These are phyloP conservation scores for Indicator indicator DNA, from an alignment of 2,113 vertebrate genomes.

Conservation along the genomic window DNA sequence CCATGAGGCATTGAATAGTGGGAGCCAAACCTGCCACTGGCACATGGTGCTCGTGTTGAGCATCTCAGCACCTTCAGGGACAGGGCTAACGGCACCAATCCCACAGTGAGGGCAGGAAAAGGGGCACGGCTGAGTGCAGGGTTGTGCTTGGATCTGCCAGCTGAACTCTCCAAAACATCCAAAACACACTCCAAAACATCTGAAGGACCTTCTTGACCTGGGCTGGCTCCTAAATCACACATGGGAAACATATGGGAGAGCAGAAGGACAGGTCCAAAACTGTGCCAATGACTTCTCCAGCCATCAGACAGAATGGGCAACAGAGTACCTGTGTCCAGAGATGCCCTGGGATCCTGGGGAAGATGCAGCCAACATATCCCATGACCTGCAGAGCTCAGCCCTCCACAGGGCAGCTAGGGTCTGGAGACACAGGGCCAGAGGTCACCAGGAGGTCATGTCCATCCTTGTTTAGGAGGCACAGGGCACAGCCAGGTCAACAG, in stretches of 20 bases:
- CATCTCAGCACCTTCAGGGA: not conserved
- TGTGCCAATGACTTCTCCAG: not conserved
- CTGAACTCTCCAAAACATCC: not conserved
- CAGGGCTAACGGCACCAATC: too few species aligned
- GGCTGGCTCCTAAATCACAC: not conserved
- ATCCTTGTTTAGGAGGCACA: fast-evolving
- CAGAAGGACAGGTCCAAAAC: not conserved
- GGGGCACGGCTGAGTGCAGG: not conserved
- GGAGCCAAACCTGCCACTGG: not conserved
- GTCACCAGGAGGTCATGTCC: not conserved
- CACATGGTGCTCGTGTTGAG: fast-evolving
- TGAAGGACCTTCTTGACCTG: fast-evolving
- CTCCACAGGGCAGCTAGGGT: not conserved
- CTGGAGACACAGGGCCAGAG: not conserved
- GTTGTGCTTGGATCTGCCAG: not conserved
- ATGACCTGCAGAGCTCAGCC: not conserved
- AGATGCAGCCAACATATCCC: not conserved
- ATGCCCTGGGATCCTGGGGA: not conserved
- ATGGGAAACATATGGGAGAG: not conserved
- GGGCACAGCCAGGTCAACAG: fast-evolving
- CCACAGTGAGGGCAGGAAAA: fast-evolving
- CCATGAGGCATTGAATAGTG: fast-evolving
- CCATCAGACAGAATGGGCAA: fast-evolving
- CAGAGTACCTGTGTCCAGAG: fast-evolving
- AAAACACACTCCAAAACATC: not conserved